A percentile compares a stretch with the other conserved stretches of the same genome.
Evolutionary conservation across 1,140 invertebrate species (phyloP).

Genomic region (Drosophila ironensis): DNA sequence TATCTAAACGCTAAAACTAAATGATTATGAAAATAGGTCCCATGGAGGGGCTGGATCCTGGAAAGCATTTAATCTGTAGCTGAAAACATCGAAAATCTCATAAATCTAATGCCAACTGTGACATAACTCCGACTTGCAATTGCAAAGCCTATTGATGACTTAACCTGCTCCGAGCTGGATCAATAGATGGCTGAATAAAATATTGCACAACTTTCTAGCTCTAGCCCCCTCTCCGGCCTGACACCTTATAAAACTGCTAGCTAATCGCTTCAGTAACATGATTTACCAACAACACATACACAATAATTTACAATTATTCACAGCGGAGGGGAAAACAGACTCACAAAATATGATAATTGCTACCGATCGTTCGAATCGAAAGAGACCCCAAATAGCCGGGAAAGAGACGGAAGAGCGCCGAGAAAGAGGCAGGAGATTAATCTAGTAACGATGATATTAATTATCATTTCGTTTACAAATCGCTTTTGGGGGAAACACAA

Average conservation of each 20-base stretch:
- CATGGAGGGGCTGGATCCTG: no score
- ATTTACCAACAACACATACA: conserved; percentile 71
- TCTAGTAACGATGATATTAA: conserved; percentile 77
- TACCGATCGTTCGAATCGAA: conserved; percentile 47
- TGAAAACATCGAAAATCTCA: neutral
- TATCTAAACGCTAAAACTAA: no score
- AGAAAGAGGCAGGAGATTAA: conserved; percentile 32
- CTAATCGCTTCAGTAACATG: conserved; percentile 77
- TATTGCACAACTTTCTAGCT: conserved; percentile 9
- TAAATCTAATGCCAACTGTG: neutral
- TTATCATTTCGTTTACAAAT: conserved; percentile 77
- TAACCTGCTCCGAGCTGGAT: neutral
- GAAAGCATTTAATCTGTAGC: no score
- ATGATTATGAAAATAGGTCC: no score
- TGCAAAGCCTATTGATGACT: neutral
- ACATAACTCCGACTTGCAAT: neutral
- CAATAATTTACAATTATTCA: conserved; percentile 77
- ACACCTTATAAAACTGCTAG: conserved; percentile 70
- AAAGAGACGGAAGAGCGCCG: neutral
- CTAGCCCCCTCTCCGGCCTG: neutral
- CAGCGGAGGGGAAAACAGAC: conserved; percentile 42
- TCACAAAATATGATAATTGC: conserved; percentile 74
- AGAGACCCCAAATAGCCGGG: no score
- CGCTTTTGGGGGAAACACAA: conserved; percentile 9
- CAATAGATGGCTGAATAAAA: neutral